Conservation (phyloP, 2,888 invertebrate genomes). For the Allophyes oxyacanthae region DNA sequence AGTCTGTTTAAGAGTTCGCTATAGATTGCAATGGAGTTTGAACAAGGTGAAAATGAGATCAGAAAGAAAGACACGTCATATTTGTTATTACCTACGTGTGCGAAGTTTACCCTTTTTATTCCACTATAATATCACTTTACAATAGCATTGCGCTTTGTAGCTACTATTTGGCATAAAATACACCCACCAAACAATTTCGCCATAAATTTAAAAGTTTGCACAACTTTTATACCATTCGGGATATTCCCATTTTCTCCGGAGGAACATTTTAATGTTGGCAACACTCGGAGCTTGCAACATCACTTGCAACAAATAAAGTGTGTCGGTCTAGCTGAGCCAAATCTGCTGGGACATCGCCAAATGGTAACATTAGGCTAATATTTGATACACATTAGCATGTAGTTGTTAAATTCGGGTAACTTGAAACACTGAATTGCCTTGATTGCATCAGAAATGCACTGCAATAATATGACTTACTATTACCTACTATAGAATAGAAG, state of each 20-base stretch:
- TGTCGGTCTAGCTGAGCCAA: conserved; percentile 62
- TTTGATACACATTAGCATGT: conserved; percentile 65
- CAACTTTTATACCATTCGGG: conserved; percentile 24
- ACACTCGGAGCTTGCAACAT: conserved; percentile 40
- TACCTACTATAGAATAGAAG: too few species aligned
- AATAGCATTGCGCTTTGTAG: not conserved
- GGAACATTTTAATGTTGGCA: conserved; percentile 45
- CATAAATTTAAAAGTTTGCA: conserved; percentile 35
- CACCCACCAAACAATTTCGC: conserved; percentile 17
- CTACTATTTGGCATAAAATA: conserved; percentile 18
- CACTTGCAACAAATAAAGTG: conserved; percentile 57
- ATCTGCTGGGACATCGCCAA: conserved; percentile 70
- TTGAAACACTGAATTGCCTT: conserved; percentile 27
- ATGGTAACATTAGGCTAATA: conserved; percentile 74
- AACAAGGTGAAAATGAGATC: too few species aligned
- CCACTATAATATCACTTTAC: not conserved
- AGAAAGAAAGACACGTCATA: too few species aligned
- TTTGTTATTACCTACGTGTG: too few species aligned
- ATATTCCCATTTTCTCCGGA: conserved; percentile 40
- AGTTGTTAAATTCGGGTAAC: conserved; percentile 20
- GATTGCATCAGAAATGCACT: conserved; percentile 24
- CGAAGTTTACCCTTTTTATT: too few species aligned
- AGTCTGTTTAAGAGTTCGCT: too few species aligned
- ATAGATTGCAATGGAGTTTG: too few species aligned
- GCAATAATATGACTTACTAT: conserved; percentile 1